Conservation (phyloP, 2,888 invertebrate genomes). For the Drosophila mimetica region DNA sequence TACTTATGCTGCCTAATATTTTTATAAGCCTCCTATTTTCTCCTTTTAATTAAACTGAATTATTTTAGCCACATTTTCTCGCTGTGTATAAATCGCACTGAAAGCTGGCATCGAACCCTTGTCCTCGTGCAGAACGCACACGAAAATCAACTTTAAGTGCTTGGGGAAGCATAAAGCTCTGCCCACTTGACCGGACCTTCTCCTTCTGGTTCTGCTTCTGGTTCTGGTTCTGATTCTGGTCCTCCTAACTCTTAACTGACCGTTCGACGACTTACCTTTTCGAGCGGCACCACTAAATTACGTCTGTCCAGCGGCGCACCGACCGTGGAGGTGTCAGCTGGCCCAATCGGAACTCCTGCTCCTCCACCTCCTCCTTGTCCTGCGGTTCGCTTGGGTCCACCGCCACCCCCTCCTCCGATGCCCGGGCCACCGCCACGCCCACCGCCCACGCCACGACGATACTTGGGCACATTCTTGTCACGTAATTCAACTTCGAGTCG, state of each 20-base stretch:
- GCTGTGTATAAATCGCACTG: conserved; percentile 14
- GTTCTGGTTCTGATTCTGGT: no score
- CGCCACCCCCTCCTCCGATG: conserved; percentile 82
- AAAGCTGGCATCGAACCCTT: conserved; percentile 33
- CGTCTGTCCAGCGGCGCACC: conserved; percentile 80
- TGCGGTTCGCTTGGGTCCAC: conserved; percentile 57
- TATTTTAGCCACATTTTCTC: not conserved
- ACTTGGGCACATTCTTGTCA: conserved; percentile 84
- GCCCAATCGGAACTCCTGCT: conserved; percentile 37
- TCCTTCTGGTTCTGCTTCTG: no score
- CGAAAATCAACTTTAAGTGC: conserved; percentile 62
- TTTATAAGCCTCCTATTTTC: no score
- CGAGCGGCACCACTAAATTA: conserved; percentile 88
- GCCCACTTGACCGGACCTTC: conserved; percentile 31
- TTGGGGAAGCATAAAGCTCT: conserved; percentile 29
- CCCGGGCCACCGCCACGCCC: conserved; percentile 83
- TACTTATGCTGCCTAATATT: no score
- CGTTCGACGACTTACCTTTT: conserved; percentile 85
- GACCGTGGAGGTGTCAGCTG: conserved; percentile 40
- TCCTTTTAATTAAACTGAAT: no score
- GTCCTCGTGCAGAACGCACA: conserved; percentile 35
- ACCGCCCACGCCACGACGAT: conserved; percentile 84
- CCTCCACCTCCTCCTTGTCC: conserved; percentile 17
- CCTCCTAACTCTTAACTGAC: conserved; percentile 11
- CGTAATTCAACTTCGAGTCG: conserved; percentile 85